phyloP scores from a whole-genome alignment of 2,888 invertebrate genomes.

The Meandrusa payeni region DNA sequence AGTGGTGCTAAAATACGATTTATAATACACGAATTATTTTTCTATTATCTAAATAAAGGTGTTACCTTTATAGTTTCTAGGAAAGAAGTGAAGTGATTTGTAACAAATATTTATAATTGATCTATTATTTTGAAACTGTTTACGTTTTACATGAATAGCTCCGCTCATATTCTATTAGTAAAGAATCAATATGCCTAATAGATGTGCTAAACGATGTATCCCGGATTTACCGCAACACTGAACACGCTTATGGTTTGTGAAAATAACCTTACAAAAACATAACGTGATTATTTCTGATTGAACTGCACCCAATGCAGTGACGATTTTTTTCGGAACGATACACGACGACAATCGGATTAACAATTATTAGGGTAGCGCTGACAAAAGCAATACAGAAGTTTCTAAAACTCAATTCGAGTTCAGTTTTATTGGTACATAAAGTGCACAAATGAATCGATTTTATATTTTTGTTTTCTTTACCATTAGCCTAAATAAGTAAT shows the following conservation, averaged over 20 bases:
- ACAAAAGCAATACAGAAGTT: conserved; percentile 2
- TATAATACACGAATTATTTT: no score
- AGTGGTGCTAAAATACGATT: no score
- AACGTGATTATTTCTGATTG: conserved; percentile 65
- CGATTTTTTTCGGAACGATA: conserved; percentile 55
- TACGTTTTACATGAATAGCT: conserved; percentile 12
- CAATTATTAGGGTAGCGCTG: conserved; percentile 70
- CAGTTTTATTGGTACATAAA: no score
- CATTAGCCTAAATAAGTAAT: no score
- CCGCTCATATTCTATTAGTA: conserved; percentile 36
- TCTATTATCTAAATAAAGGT: no score
- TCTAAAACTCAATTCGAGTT: conserved; percentile 15
- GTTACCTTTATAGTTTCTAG: no score
- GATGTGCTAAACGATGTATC: conserved; percentile 38
- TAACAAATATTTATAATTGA: background rate
- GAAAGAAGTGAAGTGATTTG: conserved; percentile 15
- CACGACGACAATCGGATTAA: conserved; percentile 61
- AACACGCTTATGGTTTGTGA: conserved; percentile 39
- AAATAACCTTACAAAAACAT: conserved; percentile 52
- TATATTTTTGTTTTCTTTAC: no score
- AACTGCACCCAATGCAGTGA: conserved; percentile 51
- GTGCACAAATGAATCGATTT: no score
- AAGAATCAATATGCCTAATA: conserved; percentile 36
- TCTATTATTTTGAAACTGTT: conserved; percentile 12
- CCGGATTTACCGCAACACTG: conserved; percentile 43